Evolutionary conservation across 2,888 invertebrate species (phyloP), one percentile per base, ranked within the genome.

Genomic region (Cistogaster globosa): DNA sequence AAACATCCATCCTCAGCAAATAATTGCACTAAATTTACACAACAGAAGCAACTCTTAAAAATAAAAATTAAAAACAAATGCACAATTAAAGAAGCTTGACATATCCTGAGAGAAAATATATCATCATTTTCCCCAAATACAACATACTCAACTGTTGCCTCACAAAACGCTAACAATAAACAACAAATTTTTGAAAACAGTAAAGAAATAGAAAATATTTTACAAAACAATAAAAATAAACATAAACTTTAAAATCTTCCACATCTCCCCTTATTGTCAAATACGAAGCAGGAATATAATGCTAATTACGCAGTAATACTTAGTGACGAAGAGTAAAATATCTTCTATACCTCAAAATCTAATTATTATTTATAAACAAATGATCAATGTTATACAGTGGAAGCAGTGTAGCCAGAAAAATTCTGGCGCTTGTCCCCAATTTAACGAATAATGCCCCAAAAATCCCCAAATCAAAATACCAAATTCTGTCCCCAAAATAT

Each of bases 301-400:
- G 14, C 12, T 11, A 22, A 22, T 3, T 55, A 22, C 14, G 55
- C 11, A 55, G 55, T n/a, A n/a, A 22, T 55, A 22, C 9, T 55
- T 14, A 55, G 55, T 12, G 55, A 55, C 7, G 55, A 55, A 22
- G 55, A 55, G 12, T 55, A 55, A 55, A 9, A 55, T n/a, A n/a
- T n/a, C n/a, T 14, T 6, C 14, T 14, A 55, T 5, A 55, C n/a
- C 22, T 12, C 12, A 55, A 22, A 1, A 1, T 14, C 20, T 55
- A 11, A 12, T 18, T 55, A n/a, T 55, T 55, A 55, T 22, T 26
- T 22, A 22, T 5, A 55, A 22, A 8, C 12, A 62, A 22, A 65
- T 48, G 65, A 22, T 48, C 8, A 65, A n/a, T 26, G 4, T 65
- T 22, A 65, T 65, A 8, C 51, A 65, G 20, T 65, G 65, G 65